These are phyloP conservation scores for Rana temporaria DNA, from an alignment of 2,113 vertebrate species.

Conservation along the genomic window DNA sequence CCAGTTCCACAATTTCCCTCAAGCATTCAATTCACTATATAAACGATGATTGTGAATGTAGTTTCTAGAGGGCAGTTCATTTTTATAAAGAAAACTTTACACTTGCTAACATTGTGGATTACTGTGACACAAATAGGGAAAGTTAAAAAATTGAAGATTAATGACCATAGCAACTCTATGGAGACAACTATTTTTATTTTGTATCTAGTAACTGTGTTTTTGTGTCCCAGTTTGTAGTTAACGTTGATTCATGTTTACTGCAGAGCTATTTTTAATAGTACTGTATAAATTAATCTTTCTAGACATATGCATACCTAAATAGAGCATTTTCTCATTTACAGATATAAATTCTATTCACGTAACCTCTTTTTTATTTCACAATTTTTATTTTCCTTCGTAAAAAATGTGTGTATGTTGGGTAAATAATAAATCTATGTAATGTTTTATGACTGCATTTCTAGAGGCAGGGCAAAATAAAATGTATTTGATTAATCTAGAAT, in stretches of 20 bases:
- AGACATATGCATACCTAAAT: slow-evolving; percentile 39
- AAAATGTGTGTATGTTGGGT: neutral
- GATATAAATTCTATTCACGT: slow-evolving; percentile 23
- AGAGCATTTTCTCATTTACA: slow-evolving; percentile 39
- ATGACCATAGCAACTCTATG: slow-evolving; percentile 28
- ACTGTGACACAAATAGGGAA: slow-evolving; percentile 31
- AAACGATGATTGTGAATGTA: too few relatives aligned
- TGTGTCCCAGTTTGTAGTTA: slow-evolving; percentile 41
- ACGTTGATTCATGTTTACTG: slow-evolving; percentile 51
- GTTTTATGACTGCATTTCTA: neutral
- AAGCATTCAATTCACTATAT: too few relatives aligned
- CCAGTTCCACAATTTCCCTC: too few relatives aligned
- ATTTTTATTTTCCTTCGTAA: neutral
- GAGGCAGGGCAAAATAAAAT: neutral
- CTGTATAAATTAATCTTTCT: slow-evolving; percentile 43
- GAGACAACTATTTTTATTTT: slow-evolving; percentile 50
- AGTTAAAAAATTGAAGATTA: slow-evolving; percentile 35
- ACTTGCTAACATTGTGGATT: neutral
- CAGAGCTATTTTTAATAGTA: slow-evolving; percentile 39
- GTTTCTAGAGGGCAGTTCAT: too few relatives aligned
- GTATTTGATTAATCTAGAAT: neutral
- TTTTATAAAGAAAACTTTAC: too few relatives aligned
- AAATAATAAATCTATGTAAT: neutral
- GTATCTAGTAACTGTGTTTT: slow-evolving; percentile 42
- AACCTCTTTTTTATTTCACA: slow-evolving; percentile 15